phyloP scores from a whole-genome alignment of 1,140 invertebrate genomes.

The Thereuonema tuberculata region DNA sequence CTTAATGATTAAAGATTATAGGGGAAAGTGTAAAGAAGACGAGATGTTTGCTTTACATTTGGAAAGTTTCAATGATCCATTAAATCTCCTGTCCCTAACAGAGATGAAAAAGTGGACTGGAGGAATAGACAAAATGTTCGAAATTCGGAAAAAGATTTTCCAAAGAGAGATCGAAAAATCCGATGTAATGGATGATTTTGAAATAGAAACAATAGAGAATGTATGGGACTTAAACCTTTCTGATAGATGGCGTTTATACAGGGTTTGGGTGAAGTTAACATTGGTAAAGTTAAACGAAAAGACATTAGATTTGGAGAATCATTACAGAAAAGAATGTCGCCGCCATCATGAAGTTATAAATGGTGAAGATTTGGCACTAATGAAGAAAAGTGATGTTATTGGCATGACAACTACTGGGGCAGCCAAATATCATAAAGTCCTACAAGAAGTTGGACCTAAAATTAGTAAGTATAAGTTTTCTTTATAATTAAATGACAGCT shows the following conservation, averaged over 20 bases:
- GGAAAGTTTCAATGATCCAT: background rate
- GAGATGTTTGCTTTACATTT: background rate
- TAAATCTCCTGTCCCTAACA: background rate
- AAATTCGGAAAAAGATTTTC: background rate
- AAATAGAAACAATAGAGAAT: conserved; percentile 1
- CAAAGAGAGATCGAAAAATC: too few relatives aligned
- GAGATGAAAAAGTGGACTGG: background rate
- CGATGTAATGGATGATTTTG: background rate
- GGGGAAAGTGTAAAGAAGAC: too few relatives aligned
- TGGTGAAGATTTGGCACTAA: conserved; percentile 14
- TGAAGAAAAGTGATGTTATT: conserved; percentile 33
- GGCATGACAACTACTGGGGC: conserved; percentile 67
- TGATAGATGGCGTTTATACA: conserved; percentile 6
- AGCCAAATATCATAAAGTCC: conserved; percentile 45
- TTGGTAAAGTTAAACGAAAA: background rate
- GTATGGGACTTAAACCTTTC: background rate
- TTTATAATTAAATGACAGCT: too few relatives aligned
- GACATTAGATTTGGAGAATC: background rate
- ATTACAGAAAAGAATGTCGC: conserved; percentile 8
- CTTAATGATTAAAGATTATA: too few relatives aligned
- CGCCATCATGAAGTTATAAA: conserved; percentile 12
- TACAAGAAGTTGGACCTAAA: conserved; percentile 44
- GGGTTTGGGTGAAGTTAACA: background rate
- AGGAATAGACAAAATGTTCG: background rate
- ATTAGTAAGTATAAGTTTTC: conserved; percentile 29